These are phyloP conservation scores for Megalurothrips usitatus DNA, from an alignment of 2,888 invertebrate genomes.

Conservation along the genomic window DNA sequence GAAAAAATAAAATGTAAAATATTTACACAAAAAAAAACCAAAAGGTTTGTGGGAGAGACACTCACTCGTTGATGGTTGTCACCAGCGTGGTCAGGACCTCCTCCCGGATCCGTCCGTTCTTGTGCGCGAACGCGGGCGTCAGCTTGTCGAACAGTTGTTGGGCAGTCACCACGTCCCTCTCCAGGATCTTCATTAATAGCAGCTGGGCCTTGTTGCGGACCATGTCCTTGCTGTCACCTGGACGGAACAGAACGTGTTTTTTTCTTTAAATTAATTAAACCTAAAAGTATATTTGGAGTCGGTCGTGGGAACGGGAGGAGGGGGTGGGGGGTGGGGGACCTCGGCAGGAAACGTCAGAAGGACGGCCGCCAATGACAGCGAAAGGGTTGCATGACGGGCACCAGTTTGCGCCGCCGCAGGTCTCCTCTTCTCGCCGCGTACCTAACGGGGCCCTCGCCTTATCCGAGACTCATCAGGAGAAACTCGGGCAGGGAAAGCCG, in stretches of 20 bases:
- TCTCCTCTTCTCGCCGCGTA: too few relatives aligned
- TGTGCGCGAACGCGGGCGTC: conserved; percentile 70
- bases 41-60: too few relatives aligned
- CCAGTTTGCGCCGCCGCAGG: neutral
- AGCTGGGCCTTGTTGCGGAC: conserved; percentile 71
- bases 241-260: too few relatives aligned
- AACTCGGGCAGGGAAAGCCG: neutral
- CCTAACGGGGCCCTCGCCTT: too few relatives aligned
- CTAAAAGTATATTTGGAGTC: too few relatives aligned
- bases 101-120: conserved; percentile 88
- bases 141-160: conserved; percentile 70
- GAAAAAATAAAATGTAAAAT: conserved; percentile 15
- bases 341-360: too few relatives aligned
- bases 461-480: too few relatives aligned
- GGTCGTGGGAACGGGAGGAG: too few relatives aligned
- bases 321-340: neutral
- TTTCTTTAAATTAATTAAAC: too few relatives aligned
- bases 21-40: neutral
- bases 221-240: conserved; percentile 59
- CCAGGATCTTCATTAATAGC: conserved; percentile 66
- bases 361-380: neutral
- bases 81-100: conserved; percentile 80
- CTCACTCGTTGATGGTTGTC: conserved; percentile 76
- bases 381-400: neutral
- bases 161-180: conserved; percentile 62